These are phyloP conservation scores for Echinops telfairi DNA, from an alignment of 2,113 vertebrate genomes.

Conservation along the genomic window DNA sequence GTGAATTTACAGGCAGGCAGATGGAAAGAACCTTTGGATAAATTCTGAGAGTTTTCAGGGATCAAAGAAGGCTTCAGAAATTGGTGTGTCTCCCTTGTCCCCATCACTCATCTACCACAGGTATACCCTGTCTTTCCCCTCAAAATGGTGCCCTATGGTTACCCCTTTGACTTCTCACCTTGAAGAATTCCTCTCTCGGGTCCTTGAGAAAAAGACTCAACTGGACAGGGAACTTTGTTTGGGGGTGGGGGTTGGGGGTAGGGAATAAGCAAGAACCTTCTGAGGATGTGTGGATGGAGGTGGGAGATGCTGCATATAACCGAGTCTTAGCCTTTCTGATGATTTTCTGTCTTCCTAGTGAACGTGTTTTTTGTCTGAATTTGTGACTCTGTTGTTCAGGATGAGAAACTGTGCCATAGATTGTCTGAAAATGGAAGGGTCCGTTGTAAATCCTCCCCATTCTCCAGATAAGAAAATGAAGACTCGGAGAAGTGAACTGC, in stretches of 20 bases:
- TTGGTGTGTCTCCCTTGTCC: background rate
- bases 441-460: background rate
- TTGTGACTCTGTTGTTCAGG: background rate
- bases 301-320: background rate
- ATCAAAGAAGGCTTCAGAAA: background rate
- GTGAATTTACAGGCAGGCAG: background rate
- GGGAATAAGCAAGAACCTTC: background rate
- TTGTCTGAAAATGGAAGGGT: slow-evolving; percentile 1
- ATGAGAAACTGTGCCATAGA: background rate
- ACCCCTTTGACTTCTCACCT: background rate
- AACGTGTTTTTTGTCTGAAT: background rate
- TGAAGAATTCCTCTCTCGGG: background rate
- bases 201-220: background rate
- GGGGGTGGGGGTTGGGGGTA: no score
- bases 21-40: slow-evolving; percentile 21
- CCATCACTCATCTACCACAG: background rate
- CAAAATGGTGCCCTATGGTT: background rate
- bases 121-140: background rate
- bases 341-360: background rate
- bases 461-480: slow-evolving; percentile 9
- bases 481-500: background rate
- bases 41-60: background rate
- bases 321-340: background rate
- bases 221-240: background rate
- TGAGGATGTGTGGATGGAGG: background rate